Conservation (phyloP, 2,113 vertebrate genomes). For the Hypomesus transpacificus region DNA sequence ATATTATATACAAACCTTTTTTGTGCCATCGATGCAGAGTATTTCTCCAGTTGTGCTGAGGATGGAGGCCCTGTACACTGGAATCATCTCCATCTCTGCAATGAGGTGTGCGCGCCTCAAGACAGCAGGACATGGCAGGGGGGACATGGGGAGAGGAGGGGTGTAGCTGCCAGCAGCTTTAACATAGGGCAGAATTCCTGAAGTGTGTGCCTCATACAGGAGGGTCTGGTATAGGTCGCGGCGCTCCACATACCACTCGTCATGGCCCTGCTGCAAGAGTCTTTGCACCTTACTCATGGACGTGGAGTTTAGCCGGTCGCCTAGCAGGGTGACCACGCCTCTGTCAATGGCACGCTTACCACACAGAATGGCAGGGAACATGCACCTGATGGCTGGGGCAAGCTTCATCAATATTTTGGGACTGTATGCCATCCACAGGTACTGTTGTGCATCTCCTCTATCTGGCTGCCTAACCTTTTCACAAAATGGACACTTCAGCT, state of each 20-base stretch:
- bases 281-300: conserved; percentile 14
- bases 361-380: conserved; percentile 16
- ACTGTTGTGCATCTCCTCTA: background rate
- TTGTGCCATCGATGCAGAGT: background rate
- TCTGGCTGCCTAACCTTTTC: background rate
- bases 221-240: conserved; percentile 19
- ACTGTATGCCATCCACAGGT: conserved; percentile 14
- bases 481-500: conserved; percentile 7
- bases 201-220: conserved; percentile 13
- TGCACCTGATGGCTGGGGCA: conserved; percentile 22
- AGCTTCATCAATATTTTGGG: conserved; percentile 15
- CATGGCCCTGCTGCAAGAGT: conserved; percentile 16
- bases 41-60: conserved; percentile 13
- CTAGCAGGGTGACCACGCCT: conserved; percentile 7
- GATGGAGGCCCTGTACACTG: background rate
- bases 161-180: conserved; percentile 10
- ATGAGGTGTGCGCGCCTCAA: conserved; percentile 16
- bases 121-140: conserved; percentile 1
- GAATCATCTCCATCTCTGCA: conserved; percentile 16
- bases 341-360: conserved; percentile 15
- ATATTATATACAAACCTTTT: background rate
- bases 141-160: too few relatives aligned
- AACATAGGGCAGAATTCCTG: conserved; percentile 4
- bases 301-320: conserved; percentile 5
- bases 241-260: conserved; percentile 13